Conservation (phyloP, 2,113 vertebrate species). For the Stercorarius parasiticus region DNA sequence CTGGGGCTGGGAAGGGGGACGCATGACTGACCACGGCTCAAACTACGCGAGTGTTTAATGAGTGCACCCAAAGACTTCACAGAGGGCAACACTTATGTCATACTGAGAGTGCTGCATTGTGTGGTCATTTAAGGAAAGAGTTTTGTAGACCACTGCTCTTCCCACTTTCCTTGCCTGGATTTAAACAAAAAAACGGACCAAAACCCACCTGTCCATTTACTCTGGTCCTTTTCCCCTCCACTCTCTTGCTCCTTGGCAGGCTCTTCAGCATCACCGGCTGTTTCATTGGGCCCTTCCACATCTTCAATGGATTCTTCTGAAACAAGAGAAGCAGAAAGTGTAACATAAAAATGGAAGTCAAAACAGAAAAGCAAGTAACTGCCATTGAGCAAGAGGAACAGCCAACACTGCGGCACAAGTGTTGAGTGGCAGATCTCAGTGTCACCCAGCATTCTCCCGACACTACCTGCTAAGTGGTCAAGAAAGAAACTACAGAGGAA, state of each 20-base stretch:
- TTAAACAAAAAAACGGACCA: background rate
- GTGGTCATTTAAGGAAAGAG: background rate
- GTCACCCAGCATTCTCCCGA: background rate
- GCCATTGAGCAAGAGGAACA: background rate
- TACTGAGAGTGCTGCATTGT: accelerated
- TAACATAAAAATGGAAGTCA: background rate
- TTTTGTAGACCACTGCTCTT: background rate
- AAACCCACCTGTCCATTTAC: slow-evolving; percentile 91
- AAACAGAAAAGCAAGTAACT: background rate
- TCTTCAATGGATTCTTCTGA: slow-evolving; percentile 95
- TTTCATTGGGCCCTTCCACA: slow-evolving; percentile 91
- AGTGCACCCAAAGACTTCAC: background rate
- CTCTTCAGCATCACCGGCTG: slow-evolving; percentile 89
- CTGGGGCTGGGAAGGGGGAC: accelerated
- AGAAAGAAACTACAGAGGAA: background rate
- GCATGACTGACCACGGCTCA: accelerated
- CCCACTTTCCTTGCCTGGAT: background rate
- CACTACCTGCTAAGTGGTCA: background rate
- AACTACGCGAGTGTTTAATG: accelerated
- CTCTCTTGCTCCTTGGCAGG: slow-evolving; percentile 92
- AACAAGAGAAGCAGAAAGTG: slow-evolving; percentile 70
- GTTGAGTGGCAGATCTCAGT: background rate
- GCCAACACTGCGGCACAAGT: background rate
- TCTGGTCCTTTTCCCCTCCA: slow-evolving; percentile 90
- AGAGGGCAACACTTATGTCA: background rate